Conservation (phyloP, 2,113 vertebrate genomes). For the Carassius carassius region DNA sequence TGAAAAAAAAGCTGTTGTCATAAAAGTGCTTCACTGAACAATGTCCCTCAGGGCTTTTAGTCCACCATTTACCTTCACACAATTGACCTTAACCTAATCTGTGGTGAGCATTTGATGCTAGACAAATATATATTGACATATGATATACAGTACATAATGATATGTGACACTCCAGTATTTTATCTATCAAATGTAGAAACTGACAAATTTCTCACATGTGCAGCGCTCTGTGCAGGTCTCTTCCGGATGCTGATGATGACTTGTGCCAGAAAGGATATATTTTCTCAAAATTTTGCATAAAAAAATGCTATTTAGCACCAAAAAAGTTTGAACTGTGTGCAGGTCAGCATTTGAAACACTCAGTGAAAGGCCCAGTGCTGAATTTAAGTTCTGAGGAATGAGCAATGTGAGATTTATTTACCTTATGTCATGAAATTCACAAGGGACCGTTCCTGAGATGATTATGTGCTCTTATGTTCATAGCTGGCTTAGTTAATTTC, state of each 20-base stretch:
- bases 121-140: too few relatives aligned
- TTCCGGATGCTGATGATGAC: neutral
- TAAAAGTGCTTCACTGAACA: too few relatives aligned
- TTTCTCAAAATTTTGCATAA: constrained; percentile 27
- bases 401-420: neutral
- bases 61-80: too few relatives aligned
- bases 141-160: too few relatives aligned
- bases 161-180: too few relatives aligned
- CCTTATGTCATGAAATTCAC: neutral
- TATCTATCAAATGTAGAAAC: too few relatives aligned
- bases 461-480: neutral
- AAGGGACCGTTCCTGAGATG: neutral
- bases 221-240: neutral
- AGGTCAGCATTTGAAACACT: neutral
- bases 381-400: neutral
- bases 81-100: too few relatives aligned
- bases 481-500: constrained; percentile 10
- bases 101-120: too few relatives aligned
- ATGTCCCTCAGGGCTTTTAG: too few relatives aligned
- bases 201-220: neutral
- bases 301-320: constrained; percentile 42
- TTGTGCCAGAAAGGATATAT: neutral
- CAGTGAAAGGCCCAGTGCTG: neutral
- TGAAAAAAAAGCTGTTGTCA: too few relatives aligned
- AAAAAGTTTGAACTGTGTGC: neutral